phyloP scores from a whole-genome alignment of 2,113 vertebrate genomes.

The Podarcis cretensis region DNA sequence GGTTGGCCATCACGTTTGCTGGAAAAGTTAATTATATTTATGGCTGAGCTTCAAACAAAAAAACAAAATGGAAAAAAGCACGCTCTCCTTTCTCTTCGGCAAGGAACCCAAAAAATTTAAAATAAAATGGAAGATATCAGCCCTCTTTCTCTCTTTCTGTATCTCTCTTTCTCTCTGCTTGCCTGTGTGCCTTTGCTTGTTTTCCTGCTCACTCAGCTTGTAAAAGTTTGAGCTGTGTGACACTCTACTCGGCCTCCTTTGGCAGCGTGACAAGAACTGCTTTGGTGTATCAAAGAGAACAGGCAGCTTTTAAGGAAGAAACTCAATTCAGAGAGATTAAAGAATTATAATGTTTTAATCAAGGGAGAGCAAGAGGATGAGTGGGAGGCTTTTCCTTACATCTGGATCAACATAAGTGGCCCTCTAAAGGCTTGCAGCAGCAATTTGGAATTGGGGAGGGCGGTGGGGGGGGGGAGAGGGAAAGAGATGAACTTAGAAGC shows the following conservation, averaged over 20 bases:
- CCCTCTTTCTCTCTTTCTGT: not conserved
- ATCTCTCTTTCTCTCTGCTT: constrained; percentile 34
- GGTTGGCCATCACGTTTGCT: not conserved
- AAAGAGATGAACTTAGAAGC: not conserved
- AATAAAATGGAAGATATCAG: constrained; percentile 5
- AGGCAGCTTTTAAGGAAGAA: constrained; percentile 65
- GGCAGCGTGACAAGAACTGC: constrained; percentile 72
- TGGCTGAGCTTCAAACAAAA: not conserved
- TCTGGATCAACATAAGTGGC: constrained; percentile 39
- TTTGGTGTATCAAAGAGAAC: constrained; percentile 53
- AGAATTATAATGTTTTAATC: constrained; percentile 9
- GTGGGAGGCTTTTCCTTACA: constrained; percentile 22
- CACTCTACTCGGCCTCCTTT: constrained; percentile 71
- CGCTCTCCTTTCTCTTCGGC: not conserved
- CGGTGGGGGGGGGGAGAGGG: fast-evolving
- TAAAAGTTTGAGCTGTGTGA: constrained; percentile 74
- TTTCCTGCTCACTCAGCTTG: constrained; percentile 60
- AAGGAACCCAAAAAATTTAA: constrained; percentile 4
- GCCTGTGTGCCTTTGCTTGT: constrained; percentile 61
- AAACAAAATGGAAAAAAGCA: not conserved
- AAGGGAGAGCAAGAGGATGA: not conserved
- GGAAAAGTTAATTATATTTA: constrained; percentile 28
- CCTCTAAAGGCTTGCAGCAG: constrained; percentile 1
- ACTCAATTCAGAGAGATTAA: constrained; percentile 25
- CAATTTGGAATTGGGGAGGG: fast-evolving